A percentile compares a stretch with the other conserved stretches of the same genome.
These are phyloP conservation scores for Corythoichthys haematopterus DNA, from an alignment of 2,113 vertebrate genomes.

Conservation along the genomic window DNA sequence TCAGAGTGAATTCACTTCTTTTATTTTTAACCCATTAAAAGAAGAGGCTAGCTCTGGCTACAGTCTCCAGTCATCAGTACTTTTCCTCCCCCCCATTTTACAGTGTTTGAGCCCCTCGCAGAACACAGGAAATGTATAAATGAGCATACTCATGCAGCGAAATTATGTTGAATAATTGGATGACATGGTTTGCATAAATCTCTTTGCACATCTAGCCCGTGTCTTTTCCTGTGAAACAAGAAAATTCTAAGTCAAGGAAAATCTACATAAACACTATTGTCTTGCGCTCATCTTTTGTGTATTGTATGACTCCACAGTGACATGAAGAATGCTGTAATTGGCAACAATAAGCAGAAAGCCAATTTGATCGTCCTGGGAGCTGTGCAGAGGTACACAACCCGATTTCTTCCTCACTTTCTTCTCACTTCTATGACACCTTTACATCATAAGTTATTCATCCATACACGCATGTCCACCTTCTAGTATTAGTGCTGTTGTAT, in stretches of 20 bases:
- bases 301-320: conserved; percentile 75
- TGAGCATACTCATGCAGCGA: neutral
- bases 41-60: conserved; percentile 63
- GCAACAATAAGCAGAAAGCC: conserved; percentile 99
- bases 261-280: neutral
- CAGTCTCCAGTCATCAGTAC: conserved; percentile 44
- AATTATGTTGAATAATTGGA: neutral
- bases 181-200: neutral
- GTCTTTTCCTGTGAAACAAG: neutral
- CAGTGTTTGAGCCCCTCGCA: conserved; percentile 18
- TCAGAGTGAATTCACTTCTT: conserved; percentile 10
- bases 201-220: neutral
- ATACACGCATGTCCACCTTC: too few relatives aligned
- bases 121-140: conserved; percentile 10
- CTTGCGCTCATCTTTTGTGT: conserved; percentile 1
- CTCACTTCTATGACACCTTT: neutral
- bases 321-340: conserved; percentile 99
- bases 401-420: neutral
- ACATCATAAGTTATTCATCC: too few relatives aligned
- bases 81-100: conserved; percentile 56
- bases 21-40: conserved; percentile 70
- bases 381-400: conserved; percentile 82
- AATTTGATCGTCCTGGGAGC: conserved; percentile 99
- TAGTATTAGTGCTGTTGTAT: neutral
- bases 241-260: neutral